Base-by-base conservation (phyloP, 2,797 vertebrate species). In the Phrynocephalus vlangalii region DNA sequence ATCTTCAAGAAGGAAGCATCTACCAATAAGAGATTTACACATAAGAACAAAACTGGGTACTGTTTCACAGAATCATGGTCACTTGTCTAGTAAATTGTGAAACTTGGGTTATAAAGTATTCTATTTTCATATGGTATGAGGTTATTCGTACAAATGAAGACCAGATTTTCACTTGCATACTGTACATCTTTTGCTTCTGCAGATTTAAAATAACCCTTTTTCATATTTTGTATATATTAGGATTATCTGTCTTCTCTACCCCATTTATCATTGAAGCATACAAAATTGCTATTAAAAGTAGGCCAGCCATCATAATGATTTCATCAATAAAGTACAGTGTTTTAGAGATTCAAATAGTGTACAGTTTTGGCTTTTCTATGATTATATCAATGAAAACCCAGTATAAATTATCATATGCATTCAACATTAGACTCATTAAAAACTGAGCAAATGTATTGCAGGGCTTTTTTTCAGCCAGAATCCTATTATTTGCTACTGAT, bases 11-110 rank as follows among this genome's bases (percentile, higher is more conserved):
- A 83, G 50, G 28, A 71, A 22, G n/a, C 2, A 11, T 13, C 4
- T 48, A 2, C 28, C 68, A 56, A n/a, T 22, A 15, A 26, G 4
- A 18, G 10, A 13, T 38, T 4, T 72, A 8, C 5, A 15, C 10
- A 77, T 13, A 77, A 63, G n/a, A 79, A 38, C 84, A 78, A 44
- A 50, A 28, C 7, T 26, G 8, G 0, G n/a, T 38, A 22, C 13
- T 66, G 0, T 76, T 30, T 67, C 38, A 30, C 26, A 85, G 7
- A 44, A 77, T n/a, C 26, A 33, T 15, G 50, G 63, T 67, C 16
- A 71, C 3, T 71, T 81, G 78, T 73, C 52, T 6, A 11, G n/a
- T 83, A 77, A 68, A 87, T 52, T 56, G 68, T 68, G 52, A 87
- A 82, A 28, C 66, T 20, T 76, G 11, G 16, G 7, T 44, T 50